A percentile compares a stretch with the other conserved stretches of the same genome.
Conservation (phyloP, 2,113 vertebrate species). For the Tor tambroides region DNA sequence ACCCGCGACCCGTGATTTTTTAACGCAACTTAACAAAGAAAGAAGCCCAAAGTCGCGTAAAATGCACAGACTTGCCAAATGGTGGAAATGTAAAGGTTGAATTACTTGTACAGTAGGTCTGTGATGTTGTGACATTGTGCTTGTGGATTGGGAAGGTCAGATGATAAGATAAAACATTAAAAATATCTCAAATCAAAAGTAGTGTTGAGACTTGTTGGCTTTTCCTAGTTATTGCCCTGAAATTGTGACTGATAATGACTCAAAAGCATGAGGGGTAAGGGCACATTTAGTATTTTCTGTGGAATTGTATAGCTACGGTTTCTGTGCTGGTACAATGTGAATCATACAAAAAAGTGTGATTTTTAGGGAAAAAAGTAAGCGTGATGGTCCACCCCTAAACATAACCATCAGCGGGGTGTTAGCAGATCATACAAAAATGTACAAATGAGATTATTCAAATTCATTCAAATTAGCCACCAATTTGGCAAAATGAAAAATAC, state of each 20-base stretch:
- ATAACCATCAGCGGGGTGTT: too few relatives aligned
- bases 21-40: too few relatives aligned
- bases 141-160: neutral
- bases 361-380: neutral
- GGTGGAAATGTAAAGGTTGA: neutral
- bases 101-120: neutral
- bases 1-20: too few relatives aligned
- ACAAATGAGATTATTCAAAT: too few relatives aligned
- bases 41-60: too few relatives aligned
- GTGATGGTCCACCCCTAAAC: neutral
- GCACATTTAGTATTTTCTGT: too few relatives aligned
- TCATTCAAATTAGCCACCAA: neutral
- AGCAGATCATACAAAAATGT: too few relatives aligned
- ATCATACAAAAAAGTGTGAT: neutral
- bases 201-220: neutral
- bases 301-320: too few relatives aligned
- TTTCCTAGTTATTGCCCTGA: neutral
- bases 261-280: neutral
- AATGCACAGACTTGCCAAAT: too few relatives aligned
- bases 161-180: neutral
- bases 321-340: too few relatives aligned
- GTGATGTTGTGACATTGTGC: neutral
- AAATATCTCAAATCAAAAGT: neutral
- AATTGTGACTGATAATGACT: neutral
- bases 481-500: neutral